Conservation (phyloP, 2,113 vertebrate genomes). For the Serinus canaria region DNA sequence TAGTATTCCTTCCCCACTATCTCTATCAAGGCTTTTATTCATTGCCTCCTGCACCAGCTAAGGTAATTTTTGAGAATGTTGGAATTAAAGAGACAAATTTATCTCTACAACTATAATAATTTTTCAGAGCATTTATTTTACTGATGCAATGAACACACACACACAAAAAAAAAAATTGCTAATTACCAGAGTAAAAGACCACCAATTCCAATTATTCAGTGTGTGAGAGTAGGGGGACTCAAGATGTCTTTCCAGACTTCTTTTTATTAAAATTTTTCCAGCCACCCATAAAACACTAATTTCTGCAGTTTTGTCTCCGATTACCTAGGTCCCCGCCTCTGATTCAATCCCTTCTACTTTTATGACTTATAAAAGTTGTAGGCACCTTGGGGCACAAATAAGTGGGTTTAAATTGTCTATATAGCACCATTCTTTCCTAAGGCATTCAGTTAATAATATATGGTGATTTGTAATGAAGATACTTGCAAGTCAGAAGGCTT, state of each 20-base stretch:
- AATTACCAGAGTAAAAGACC: neutral
- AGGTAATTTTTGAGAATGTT: neutral
- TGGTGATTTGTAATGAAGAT: neutral
- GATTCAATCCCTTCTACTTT: neutral
- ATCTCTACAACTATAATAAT: neutral
- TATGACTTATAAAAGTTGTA: conserved; percentile 17
- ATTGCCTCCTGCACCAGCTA: neutral
- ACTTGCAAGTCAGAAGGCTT: neutral
- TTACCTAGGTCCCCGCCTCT: neutral
- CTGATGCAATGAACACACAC: neutral
- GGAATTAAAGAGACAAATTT: neutral
- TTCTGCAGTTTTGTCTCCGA: neutral
- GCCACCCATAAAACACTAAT: neutral
- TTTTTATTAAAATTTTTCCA: neutral
- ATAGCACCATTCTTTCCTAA: neutral
- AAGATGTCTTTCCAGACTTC: neutral
- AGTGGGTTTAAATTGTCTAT: conserved; percentile 6
- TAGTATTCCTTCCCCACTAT: neutral
- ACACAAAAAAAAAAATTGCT: neutral
- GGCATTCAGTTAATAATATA: neutral
- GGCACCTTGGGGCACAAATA: neutral
- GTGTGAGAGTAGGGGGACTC: neutral
- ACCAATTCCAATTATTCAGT: neutral
- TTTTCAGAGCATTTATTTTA: neutral
- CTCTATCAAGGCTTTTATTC: neutral